Conservation (phyloP, 2,113 vertebrate species). For the Cisticola juncidis region DNA sequence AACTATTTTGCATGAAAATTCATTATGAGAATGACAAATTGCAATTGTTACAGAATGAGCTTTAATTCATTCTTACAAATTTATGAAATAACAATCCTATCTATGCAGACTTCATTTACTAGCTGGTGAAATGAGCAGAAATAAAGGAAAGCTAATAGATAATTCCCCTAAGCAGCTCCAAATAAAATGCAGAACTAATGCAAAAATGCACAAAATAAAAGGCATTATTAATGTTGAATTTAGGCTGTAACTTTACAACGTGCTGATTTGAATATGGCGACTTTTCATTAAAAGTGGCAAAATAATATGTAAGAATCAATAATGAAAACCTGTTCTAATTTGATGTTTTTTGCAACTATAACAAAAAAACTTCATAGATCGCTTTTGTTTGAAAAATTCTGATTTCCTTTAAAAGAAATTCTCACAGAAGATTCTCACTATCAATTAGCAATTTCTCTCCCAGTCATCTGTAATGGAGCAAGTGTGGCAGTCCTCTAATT, state of each 20-base stretch:
- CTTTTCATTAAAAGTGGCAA: neutral
- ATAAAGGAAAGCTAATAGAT: conserved; percentile 28
- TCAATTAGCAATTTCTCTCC: conserved; percentile 17
- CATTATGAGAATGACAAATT: conserved; percentile 18
- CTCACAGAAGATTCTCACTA: neutral
- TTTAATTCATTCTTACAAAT: conserved; percentile 25
- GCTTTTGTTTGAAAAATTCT: neutral
- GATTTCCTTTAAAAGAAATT: neutral
- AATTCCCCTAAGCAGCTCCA: neutral
- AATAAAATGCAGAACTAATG: neutral
- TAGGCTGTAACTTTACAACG: neutral
- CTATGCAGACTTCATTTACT: conserved; percentile 34
- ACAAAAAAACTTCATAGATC: neutral
- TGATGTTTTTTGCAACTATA: neutral
- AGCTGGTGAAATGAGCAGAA: conserved; percentile 35
- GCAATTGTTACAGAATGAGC: conserved; percentile 15
- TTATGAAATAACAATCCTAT: conserved; percentile 48
- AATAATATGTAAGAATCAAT: neutral
- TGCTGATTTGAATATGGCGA: neutral
- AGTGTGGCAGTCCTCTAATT: neutral
- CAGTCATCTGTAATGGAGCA: neutral
- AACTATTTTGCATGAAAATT: conserved; percentile 32
- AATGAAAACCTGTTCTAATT: neutral
- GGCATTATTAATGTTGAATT: neutral
- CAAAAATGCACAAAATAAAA: conserved; percentile 5